These are phyloP conservation scores for Acomys russatus DNA, from an alignment of 2,797 vertebrate species.

Conservation along the genomic window DNA sequence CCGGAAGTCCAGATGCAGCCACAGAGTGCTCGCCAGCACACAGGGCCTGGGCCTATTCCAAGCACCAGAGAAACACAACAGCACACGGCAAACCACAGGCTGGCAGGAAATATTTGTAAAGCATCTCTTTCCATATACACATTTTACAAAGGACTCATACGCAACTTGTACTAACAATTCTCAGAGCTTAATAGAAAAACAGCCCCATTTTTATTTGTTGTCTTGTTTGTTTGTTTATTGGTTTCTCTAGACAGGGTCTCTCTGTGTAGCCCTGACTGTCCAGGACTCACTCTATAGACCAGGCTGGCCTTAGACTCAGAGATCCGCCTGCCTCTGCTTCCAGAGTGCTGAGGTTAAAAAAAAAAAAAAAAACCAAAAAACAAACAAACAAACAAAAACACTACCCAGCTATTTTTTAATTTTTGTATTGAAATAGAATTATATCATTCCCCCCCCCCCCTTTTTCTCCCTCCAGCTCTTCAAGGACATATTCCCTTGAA, in stretches of 20 bases:
- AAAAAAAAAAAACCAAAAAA: too few species aligned
- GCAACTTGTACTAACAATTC: not conserved
- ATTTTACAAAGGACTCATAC: not conserved
- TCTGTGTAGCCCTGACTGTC: not conserved
- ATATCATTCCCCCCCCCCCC: not conserved
- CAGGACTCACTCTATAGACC: not conserved
- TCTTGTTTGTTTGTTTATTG: not conserved
- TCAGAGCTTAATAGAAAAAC: slow-evolving; percentile 17
- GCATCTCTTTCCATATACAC: not conserved
- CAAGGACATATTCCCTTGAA: not conserved
- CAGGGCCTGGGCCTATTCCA: not conserved
- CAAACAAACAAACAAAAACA: too few species aligned
- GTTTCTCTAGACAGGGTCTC: not conserved
- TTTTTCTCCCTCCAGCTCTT: not conserved
- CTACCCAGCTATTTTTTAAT: not conserved
- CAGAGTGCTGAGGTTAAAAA: not conserved
- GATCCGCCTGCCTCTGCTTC: not conserved
- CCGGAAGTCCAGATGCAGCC: not conserved
- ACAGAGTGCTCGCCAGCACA: not conserved
- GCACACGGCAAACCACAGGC: not conserved
- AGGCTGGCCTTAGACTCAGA: not conserved
- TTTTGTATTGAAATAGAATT: not conserved
- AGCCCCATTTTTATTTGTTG: slow-evolving; percentile 24
- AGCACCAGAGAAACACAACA: not conserved
- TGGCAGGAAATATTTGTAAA: slow-evolving; percentile 26